phyloP scores from a whole-genome alignment of 2,888 invertebrate genomes.

The Ganaspis brasiliensis region DNA sequence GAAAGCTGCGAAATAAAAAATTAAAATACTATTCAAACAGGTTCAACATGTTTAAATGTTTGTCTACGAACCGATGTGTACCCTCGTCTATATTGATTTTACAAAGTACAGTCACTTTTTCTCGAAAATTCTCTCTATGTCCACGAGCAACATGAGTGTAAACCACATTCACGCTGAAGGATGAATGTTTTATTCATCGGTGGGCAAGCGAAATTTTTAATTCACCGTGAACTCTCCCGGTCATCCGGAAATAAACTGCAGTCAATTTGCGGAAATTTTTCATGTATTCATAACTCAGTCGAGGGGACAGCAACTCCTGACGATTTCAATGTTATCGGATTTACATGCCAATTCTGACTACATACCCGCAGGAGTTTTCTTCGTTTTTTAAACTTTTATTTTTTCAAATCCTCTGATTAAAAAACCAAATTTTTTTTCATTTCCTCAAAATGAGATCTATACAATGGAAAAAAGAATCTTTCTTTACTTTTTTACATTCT shows the following conservation, averaged over 20 bases:
- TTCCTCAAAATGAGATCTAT: too few relatives aligned
- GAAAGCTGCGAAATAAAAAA: constrained; percentile 36
- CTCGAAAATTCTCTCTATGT: constrained; percentile 13
- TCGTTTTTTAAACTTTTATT: background rate
- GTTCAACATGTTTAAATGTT: constrained; percentile 39
- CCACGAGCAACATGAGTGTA: background rate
- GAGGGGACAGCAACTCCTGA: background rate
- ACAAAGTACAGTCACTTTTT: constrained; percentile 23
- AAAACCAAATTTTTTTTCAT: too few relatives aligned
- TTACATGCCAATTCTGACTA: background rate
- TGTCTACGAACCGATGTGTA: constrained; percentile 34
- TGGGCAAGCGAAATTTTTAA: constrained; percentile 71
- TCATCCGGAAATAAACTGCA: constrained; percentile 63
- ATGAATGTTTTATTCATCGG: constrained; percentile 75
- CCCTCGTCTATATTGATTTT: constrained; percentile 40
- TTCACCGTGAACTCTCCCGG: constrained; percentile 71
- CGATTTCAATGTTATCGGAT: constrained; percentile 8
- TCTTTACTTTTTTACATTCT: too few relatives aligned
- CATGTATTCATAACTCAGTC: constrained; percentile 33
- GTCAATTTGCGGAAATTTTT: constrained; percentile 26
- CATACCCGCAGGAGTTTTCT: background rate
- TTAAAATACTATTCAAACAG: constrained; percentile 40
- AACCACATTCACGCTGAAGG: constrained; percentile 49
- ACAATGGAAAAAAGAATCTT: too few relatives aligned
- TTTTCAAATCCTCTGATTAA: background rate